Conservation (phyloP, 2,888 invertebrate genomes). For the Cataglyphis livida region DNA sequence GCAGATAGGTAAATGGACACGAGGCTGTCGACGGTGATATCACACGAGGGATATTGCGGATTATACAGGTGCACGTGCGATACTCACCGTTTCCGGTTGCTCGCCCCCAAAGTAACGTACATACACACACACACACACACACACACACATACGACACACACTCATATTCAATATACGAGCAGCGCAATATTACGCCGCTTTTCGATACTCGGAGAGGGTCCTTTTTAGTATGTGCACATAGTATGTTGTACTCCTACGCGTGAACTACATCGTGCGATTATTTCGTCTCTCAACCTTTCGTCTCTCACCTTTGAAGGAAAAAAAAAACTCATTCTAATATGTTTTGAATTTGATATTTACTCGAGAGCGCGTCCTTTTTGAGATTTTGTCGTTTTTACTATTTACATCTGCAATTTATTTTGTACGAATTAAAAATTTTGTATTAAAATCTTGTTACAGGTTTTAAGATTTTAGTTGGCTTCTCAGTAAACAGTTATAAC, state of each 20-base stretch:
- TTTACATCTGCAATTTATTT: background rate
- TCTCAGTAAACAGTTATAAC: background rate
- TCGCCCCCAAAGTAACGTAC: conserved; percentile 65
- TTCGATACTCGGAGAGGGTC: conserved; percentile 70
- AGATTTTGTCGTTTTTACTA: background rate
- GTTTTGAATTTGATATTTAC: conserved; percentile 19
- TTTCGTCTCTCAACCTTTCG: conserved; percentile 2
- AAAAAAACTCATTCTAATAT: conserved; percentile 21
- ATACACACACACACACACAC: conserved; percentile 46
- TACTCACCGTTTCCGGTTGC: conserved; percentile 60
- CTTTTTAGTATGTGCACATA: conserved; percentile 55
- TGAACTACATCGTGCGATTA: conserved; percentile 41
- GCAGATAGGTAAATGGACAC: conserved; percentile 53
- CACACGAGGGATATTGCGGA: conserved; percentile 73
- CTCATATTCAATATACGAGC: conserved; percentile 20
- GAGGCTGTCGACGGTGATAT: conserved; percentile 50
- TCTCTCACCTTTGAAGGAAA: background rate
- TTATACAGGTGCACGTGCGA: conserved; percentile 68
- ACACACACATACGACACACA: background rate
- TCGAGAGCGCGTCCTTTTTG: background rate
- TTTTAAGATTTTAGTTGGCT: background rate
- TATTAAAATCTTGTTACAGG: background rate
- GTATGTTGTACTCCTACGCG: conserved; percentile 7
- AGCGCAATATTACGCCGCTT: conserved; percentile 73
- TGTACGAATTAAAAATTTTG: background rate